Percentiles rank a stretch among this genome's conserved stretches.
phyloP scores from a whole-genome alignment of 2,888 invertebrate species.

The Euphydryas editha region DNA sequence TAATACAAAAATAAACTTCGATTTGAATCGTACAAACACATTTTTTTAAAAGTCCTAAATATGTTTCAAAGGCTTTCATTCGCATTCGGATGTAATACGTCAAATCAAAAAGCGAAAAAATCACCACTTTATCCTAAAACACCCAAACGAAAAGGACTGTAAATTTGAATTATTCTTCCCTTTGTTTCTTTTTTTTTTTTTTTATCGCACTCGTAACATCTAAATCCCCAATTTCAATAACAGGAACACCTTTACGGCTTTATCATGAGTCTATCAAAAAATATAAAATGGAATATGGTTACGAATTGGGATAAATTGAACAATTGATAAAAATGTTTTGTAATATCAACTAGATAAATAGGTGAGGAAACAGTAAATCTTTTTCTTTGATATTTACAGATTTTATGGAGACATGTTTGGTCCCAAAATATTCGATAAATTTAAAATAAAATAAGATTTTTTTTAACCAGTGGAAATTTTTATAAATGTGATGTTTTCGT shows the following conservation, averaged over 20 bases:
- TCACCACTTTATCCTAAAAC: constrained; percentile 18
- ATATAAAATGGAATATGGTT: not conserved
- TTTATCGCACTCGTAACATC: constrained; percentile 24
- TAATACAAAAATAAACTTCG: not conserved
- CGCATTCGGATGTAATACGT: constrained; percentile 19
- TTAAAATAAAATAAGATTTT: too few species aligned
- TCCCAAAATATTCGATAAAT: too few species aligned
- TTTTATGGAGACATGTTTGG: too few species aligned
- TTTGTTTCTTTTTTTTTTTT: too few species aligned
- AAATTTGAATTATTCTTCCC: constrained; percentile 28
- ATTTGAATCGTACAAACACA: not conserved
- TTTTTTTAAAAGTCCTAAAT: constrained; percentile 8
- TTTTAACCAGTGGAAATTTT: too few species aligned
- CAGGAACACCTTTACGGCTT: constrained; percentile 23
- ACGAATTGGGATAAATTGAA: too few species aligned
- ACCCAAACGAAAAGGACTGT: constrained; percentile 18
- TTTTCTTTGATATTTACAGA: too few species aligned
- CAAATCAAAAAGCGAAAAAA: constrained; percentile 19
- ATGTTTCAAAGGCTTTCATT: constrained; percentile 12
- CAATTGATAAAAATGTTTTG: not conserved
- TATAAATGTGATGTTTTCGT: too few species aligned
- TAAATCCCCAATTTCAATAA: constrained; percentile 28
- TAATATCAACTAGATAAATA: too few species aligned
- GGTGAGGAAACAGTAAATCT: too few species aligned
- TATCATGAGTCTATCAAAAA: not conserved